Conservation (phyloP, 2,888 invertebrate genomes). For the Drosophila pullipes region DNA sequence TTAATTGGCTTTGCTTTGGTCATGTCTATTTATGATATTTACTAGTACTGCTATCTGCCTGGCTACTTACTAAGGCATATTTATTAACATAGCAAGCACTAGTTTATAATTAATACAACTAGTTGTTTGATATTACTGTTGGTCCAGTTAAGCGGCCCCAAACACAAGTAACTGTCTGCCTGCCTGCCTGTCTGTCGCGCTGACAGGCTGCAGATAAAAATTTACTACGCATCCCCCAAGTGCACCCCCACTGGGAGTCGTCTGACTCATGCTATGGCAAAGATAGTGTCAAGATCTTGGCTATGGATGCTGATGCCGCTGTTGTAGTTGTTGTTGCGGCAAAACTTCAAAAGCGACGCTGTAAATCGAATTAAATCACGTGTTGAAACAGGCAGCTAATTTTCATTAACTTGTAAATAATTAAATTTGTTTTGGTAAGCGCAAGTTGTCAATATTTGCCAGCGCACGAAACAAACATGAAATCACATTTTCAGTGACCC, state of each 20-base stretch:
- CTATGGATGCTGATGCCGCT: slow-evolving; percentile 9
- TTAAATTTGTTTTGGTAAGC: slow-evolving; percentile 33
- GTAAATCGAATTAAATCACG: slow-evolving; percentile 57
- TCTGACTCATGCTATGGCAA: slow-evolving; percentile 63
- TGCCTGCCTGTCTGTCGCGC: background rate
- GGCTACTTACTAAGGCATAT: slow-evolving; percentile 2
- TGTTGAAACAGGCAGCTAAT: slow-evolving; percentile 33
- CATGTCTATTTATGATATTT: slow-evolving; percentile 66
- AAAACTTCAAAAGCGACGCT: slow-evolving; percentile 43
- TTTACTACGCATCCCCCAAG: slow-evolving; percentile 28
- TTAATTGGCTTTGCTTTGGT: slow-evolving; percentile 42
- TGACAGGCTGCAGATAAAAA: slow-evolving; percentile 58
- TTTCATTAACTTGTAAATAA: slow-evolving; percentile 54
- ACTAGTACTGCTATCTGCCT: slow-evolving; percentile 16
- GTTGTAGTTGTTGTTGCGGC: slow-evolving; percentile 17
- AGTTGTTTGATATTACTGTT: slow-evolving; percentile 39
- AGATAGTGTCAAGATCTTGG: slow-evolving; percentile 59
- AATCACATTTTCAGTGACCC: slow-evolving; percentile 75
- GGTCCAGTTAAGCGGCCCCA: slow-evolving; percentile 55
- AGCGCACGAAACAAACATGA: slow-evolving; percentile 47
- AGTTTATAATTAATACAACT: slow-evolving; percentile 66
- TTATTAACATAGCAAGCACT: slow-evolving; percentile 44
- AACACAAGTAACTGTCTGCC: slow-evolving; percentile 75
- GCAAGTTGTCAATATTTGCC: slow-evolving; percentile 63
- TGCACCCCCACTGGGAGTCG: background rate